Conservation (phyloP, 2,113 vertebrate genomes). For the Indicator indicator region DNA sequence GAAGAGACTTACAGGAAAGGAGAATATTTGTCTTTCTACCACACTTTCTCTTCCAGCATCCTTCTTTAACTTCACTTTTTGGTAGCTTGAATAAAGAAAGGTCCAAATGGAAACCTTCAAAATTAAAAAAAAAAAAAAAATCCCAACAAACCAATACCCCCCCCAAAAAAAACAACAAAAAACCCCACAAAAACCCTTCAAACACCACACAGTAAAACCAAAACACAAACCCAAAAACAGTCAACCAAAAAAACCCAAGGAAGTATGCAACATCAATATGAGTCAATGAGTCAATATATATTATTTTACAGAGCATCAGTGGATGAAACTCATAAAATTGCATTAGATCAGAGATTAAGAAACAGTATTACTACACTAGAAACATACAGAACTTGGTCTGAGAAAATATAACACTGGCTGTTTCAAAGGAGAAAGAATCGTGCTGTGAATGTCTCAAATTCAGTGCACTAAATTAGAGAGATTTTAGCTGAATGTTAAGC, state of each 20-base stretch:
- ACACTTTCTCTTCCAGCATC: not conserved
- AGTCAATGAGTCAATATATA: not conserved
- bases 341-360: constrained; percentile 8
- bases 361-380: not conserved
- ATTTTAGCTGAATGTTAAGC: not conserved
- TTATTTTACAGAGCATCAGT: not conserved
- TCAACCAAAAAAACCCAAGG: no score
- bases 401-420: not conserved
- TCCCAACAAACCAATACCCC: no score
- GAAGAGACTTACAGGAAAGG: not conserved
- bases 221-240: not conserved
- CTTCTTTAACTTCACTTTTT: not conserved
- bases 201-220: not conserved
- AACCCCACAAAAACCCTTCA: no score
- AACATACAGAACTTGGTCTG: not conserved
- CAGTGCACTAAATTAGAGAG: not conserved
- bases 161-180: no score
- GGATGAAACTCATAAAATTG: not conserved
- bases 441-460: constrained; percentile 1
- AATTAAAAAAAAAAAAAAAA: not conserved
- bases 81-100: not conserved
- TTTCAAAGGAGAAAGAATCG: not conserved
- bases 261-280: not conserved
- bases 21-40: not conserved
- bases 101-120: not conserved